Evolutionary conservation across 2,888 invertebrate genomes (phyloP).

Genomic region (Patella caerulea): DNA sequence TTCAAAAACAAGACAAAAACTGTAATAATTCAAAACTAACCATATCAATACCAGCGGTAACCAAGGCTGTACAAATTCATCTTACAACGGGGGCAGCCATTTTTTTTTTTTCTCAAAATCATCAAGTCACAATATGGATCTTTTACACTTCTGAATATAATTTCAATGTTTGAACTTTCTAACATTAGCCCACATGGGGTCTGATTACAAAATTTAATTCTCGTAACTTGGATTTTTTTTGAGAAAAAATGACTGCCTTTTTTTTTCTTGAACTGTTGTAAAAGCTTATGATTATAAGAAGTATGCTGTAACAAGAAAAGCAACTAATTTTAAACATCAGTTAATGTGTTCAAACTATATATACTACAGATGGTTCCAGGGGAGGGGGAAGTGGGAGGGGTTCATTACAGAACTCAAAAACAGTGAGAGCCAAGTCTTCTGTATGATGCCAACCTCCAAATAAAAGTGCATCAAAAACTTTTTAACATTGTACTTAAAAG

Average conservation of each 20-base stretch:
- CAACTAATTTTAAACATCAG: constrained; percentile 1
- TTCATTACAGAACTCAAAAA: too few species aligned
- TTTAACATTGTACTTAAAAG: too few species aligned
- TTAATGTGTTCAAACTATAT: neutral
- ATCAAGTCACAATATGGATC: too few species aligned
- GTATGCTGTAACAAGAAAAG: constrained; percentile 1
- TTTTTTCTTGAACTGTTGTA: neutral
- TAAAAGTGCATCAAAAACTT: too few species aligned
- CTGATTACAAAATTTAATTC: too few species aligned
- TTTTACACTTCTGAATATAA: too few species aligned
- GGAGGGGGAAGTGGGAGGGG: neutral
- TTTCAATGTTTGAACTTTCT: too few species aligned
- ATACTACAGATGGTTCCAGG: neutral
- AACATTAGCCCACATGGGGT: too few species aligned
- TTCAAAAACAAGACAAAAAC: constrained; percentile 7
- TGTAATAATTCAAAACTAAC: constrained; percentile 6
- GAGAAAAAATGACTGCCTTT: neutral
- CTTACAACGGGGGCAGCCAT: neutral
- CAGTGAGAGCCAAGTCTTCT: too few species aligned
- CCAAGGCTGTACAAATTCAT: neutral
- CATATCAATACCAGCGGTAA: neutral
- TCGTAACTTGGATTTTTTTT: too few species aligned
- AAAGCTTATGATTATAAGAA: neutral
- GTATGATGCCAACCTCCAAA: too few species aligned
- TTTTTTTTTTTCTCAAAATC: neutral